A percentile compares a stretch with the other conserved stretches of the same genome.
phyloP scores from a whole-genome alignment of 2,888 invertebrate species.

The Maniola hyperantus region DNA sequence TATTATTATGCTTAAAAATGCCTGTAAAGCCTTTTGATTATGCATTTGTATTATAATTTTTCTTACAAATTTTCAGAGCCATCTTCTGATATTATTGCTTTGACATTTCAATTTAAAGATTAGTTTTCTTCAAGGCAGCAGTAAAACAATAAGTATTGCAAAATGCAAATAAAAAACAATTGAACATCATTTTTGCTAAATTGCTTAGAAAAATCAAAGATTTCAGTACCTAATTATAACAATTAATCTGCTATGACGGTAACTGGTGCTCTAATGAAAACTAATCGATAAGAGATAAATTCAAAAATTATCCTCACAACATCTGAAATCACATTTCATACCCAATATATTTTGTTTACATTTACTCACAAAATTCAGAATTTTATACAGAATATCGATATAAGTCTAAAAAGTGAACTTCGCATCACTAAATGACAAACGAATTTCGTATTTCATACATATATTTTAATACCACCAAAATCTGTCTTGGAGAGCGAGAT shows the following conservation, averaged over 20 bases:
- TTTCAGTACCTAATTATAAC: too few species aligned
- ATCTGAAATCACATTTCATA: conserved; percentile 66
- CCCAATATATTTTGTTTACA: conserved; percentile 63
- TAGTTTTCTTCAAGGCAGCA: conserved; percentile 52
- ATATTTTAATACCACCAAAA: conserved; percentile 64
- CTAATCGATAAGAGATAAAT: conserved; percentile 50
- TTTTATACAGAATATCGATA: conserved; percentile 71
- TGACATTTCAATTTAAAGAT: conserved; percentile 45
- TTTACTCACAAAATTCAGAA: conserved; percentile 73
- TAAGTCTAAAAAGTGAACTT: conserved; percentile 75
- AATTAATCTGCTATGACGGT: conserved; percentile 20
- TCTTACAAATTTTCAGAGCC: conserved; percentile 36
- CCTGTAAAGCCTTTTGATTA: conserved; percentile 45
- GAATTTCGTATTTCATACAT: conserved; percentile 68
- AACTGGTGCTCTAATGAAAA: conserved; percentile 49
- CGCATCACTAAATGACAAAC: conserved; percentile 66
- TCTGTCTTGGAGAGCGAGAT: conserved; percentile 75
- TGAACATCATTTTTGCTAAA: conserved; percentile 10
- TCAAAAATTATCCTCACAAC: conserved; percentile 44
- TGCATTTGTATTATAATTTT: conserved; percentile 42
- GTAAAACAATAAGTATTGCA: conserved; percentile 26
- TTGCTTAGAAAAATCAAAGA: conserved; percentile 8
- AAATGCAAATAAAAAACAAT: neutral
- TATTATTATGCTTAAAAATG: conserved; percentile 38
- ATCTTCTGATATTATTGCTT: conserved; percentile 41